Evolutionary conservation across 2,113 vertebrate species (phyloP).

Genomic region (Pseudorhombus dupliciocellatus): DNA sequence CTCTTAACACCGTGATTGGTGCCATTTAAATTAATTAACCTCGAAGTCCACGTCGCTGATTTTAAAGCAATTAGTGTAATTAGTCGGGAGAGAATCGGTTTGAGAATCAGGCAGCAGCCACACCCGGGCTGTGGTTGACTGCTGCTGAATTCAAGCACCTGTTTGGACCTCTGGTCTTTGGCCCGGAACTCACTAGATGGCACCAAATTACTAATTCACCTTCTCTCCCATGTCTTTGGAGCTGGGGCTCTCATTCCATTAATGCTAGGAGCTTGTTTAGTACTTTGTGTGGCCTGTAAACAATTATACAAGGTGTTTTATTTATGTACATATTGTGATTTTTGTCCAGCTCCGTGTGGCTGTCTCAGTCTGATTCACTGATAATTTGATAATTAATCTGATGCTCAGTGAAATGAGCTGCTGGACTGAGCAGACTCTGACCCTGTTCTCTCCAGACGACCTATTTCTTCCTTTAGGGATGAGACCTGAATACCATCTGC

Average conservation of each 20-base stretch:
- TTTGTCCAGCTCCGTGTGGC: no score
- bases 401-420: not conserved
- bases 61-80: constrained; percentile 15
- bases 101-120: constrained; percentile 31
- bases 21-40: constrained; percentile 30
- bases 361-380: no score
- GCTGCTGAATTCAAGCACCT: not conserved
- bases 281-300: not conserved
- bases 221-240: not conserved
- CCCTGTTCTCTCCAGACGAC: constrained; percentile 35
- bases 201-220: constrained; percentile 44
- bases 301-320: no score
- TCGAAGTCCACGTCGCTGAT: not conserved
- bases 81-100: not conserved
- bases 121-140: constrained; percentile 42
- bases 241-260: not conserved
- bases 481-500: constrained; percentile 7
- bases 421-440: not conserved
- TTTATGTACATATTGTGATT: no score
- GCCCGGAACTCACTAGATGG: constrained; percentile 56
- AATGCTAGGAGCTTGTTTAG: not conserved
- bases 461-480: constrained; percentile 9
- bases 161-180: not conserved
- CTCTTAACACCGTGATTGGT: constrained; percentile 10
- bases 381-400: not conserved